Base-by-base conservation (phyloP, 2,888 invertebrate species). In the Eupithecia abbreviata region DNA sequence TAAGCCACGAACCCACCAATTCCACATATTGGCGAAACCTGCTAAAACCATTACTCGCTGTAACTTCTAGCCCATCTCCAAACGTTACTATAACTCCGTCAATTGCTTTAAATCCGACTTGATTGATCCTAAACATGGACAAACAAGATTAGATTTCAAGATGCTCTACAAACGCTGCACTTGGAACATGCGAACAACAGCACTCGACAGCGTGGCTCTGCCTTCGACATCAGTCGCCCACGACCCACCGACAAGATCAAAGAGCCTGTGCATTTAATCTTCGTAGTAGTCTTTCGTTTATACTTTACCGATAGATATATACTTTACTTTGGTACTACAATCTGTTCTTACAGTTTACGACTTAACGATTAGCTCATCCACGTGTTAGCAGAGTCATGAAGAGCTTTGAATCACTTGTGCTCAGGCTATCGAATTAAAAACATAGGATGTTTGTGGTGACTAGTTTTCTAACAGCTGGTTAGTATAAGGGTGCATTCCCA, bases 151-250 rank as follows among this genome's bases (percentile, higher is more conserved):
- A 71, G 72, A 70, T 75, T 72, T 74, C 58, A 51, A 75, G 65
- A 76, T 72, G 72, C 66, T 67, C 66, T 49, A 73, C 66, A 71
- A 78, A 71, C 45, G 62, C 66, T 45, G 65, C 71, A 65, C 72
- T 66, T 55, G 30, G 45, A 74, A 76, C 75, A 72, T 70, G 66
- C 76, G 58, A 78, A 73, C 69, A 76, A 73, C 75, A 72, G 78
- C 73, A 65, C 73, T 78, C 71, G 76, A 78, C 76, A 78, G 78
- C 78, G 78, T 78, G 78, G 78, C 66, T 76, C 68, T 76, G 72
- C 76, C 76, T 72, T 72, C 66, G 69, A 65, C 74, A 76, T 74
- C 74, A 78, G 66, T 78, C 74, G 74, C 72, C 78, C 78, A 78
- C 78, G 78, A 78, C 78, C 76, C 72, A 47, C 66, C 75, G 62